Evolutionary conservation across 2,113 vertebrate genomes (phyloP), one percentile per base, ranked within the genome.

Genomic region (Aspidoscelis tigris): DNA sequence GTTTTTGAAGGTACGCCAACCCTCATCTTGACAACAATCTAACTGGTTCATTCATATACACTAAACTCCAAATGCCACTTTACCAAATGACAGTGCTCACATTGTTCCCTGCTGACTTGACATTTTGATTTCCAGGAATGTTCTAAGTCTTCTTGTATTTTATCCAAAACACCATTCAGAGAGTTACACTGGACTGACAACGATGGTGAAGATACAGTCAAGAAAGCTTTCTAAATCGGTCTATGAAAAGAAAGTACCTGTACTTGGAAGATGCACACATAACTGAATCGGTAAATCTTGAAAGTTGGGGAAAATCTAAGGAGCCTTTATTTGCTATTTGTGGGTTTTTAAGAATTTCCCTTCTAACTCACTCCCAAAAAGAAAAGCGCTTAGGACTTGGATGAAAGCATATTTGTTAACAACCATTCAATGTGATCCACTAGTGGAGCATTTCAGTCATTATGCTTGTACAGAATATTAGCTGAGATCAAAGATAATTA

Each of bases 1-100:
- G 88, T 90, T 95, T 92, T 93, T 96, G 94, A 94, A 94, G 92
- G 87, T 85, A 89, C 85, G 94, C 94, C 94, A 95, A 82, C 65
- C 65, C 74, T 93, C 64, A 90, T 78, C 90, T 95, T 92, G 88
- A 93, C 94, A 95, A 94, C 93, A 94, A 92, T 89, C 90, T 95
- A 96, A 94, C 95, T 95, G 89, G 78, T 70, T 95, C 89, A 80
- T 70, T 94, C 89, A 88, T 92, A 90, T 82, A 85, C 92, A 92
- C 92, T 92, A 93, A 94, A 82, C 0, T 78, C 80, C 92, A 93
- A 95, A 92, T 88, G 84, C 69, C 82, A 78, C 88, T 95, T 91
- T 86, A 79, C 82, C 88, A 86, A 87, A 87, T 65, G n/a, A 93
- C 87, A 94, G 93, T 88, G 88, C 33, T 85, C 43, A 39, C 88